These are phyloP conservation scores for Dendropsophus ebraccatus DNA, from an alignment of 2,113 vertebrate genomes.

Conservation along the genomic window DNA sequence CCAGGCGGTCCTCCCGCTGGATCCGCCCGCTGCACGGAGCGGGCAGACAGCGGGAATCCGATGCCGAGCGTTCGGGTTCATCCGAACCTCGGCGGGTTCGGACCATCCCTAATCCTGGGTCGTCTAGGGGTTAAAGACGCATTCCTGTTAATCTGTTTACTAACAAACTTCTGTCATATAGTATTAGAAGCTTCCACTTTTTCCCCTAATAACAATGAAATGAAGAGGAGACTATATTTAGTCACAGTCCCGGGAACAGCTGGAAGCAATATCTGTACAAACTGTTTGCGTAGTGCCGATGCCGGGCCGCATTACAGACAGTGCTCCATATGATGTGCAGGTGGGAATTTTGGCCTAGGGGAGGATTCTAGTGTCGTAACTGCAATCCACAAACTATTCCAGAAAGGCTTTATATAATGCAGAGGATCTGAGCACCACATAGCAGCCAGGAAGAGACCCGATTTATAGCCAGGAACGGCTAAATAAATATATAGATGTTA, in stretches of 20 bases:
- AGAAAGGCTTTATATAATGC: background rate
- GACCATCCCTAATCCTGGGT: too few relatives aligned
- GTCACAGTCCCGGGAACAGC: background rate
- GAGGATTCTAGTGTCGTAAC: background rate
- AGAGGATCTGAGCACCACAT: too few relatives aligned
- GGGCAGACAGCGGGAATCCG: too few relatives aligned
- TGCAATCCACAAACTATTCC: background rate
- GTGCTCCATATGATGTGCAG: background rate
- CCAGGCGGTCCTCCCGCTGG: too few relatives aligned
- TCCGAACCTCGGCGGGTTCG: too few relatives aligned
- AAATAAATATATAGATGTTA: too few relatives aligned
- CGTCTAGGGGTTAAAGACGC: too few relatives aligned
- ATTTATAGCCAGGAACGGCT: too few relatives aligned
- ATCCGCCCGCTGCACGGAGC: too few relatives aligned
- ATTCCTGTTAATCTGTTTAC: too few relatives aligned
- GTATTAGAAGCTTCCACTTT: background rate
- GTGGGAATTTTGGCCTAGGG: slow-evolving; percentile 9
- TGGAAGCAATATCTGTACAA: slow-evolving; percentile 2
- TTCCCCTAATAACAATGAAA: background rate
- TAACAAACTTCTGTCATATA: background rate
- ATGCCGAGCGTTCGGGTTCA: too few relatives aligned
- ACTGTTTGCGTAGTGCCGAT: background rate
- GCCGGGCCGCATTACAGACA: background rate
- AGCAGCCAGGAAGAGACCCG: too few relatives aligned
- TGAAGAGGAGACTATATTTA: slow-evolving; percentile 2